These are phyloP conservation scores for Cathartes aura DNA, from an alignment of 2,113 vertebrate species.

Conservation along the genomic window DNA sequence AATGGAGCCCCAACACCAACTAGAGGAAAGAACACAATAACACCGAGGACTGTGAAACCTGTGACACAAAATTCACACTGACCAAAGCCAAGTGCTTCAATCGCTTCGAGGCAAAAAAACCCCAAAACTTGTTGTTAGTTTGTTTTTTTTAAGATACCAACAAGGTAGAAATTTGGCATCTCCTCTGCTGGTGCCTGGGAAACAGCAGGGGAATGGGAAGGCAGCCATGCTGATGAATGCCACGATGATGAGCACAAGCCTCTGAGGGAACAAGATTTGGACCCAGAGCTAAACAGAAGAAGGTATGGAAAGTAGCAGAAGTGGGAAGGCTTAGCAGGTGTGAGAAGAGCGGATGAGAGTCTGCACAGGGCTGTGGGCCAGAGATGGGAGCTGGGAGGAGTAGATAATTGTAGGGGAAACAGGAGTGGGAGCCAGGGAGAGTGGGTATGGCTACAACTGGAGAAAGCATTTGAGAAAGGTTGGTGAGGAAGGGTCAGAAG, in stretches of 20 bases:
- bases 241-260: background rate
- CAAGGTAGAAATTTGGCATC: background rate
- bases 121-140: background rate
- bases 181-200: background rate
- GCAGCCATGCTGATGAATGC: background rate
- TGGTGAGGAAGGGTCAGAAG: background rate
- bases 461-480: background rate
- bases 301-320: background rate
- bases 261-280: background rate
- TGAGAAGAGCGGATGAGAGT: background rate
- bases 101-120: background rate
- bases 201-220: background rate
- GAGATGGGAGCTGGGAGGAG: background rate
- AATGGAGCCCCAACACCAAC: background rate
- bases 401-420: background rate
- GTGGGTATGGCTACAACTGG: background rate
- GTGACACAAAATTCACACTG: background rate
- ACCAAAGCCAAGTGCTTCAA: background rate
- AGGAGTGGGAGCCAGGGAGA: background rate
- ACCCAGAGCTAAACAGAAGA: background rate
- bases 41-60: background rate
- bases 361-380: background rate
- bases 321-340: background rate
- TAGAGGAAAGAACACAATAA: background rate
- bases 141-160: background rate